These are phyloP conservation scores for Phyllopteryx taeniolatus DNA, from an alignment of 2,113 vertebrate species.

Conservation along the genomic window DNA sequence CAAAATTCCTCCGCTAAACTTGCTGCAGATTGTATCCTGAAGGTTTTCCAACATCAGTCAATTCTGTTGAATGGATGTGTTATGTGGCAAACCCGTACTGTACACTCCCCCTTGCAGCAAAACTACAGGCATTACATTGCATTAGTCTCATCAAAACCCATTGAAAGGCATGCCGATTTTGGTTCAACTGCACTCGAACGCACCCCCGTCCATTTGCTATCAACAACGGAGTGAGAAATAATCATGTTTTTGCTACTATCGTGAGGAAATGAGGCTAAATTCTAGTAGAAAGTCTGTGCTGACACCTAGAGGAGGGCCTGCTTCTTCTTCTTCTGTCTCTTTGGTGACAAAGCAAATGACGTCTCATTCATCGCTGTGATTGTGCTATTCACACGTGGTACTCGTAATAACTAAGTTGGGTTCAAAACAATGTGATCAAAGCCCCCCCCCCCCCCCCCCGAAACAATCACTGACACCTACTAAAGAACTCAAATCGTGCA, in stretches of 20 bases:
- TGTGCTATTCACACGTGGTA: background rate
- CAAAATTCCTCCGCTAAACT: background rate
- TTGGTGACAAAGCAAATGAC: background rate
- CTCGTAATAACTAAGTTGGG: background rate
- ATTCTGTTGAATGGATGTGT: slow-evolving; percentile 24
- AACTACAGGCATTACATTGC: slow-evolving; percentile 72
- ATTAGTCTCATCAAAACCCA: slow-evolving; percentile 61
- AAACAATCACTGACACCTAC: slow-evolving; percentile 67
- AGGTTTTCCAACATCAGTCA: background rate
- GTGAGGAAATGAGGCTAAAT: background rate
- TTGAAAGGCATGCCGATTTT: slow-evolving; percentile 61
- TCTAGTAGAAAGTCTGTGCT: background rate
- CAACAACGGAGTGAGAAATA: slow-evolving; percentile 37
- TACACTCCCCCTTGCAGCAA: slow-evolving; percentile 63
- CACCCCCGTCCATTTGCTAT: slow-evolving; percentile 60
- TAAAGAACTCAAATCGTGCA: slow-evolving; percentile 67
- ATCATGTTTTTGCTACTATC: background rate
- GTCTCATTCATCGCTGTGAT: background rate
- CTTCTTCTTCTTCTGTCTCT: background rate
- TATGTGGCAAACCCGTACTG: slow-evolving; percentile 47
- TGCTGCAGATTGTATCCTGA: background rate
- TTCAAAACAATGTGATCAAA: slow-evolving; percentile 1
- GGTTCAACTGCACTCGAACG: slow-evolving; percentile 61
- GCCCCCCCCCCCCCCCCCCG: slow-evolving; percentile 27
- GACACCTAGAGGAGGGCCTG: background rate